Percentiles rank a stretch among this genome's conserved stretches.
phyloP scores from a whole-genome alignment of 2,113 vertebrate genomes.

The Tragelaphus imberbis region DNA sequence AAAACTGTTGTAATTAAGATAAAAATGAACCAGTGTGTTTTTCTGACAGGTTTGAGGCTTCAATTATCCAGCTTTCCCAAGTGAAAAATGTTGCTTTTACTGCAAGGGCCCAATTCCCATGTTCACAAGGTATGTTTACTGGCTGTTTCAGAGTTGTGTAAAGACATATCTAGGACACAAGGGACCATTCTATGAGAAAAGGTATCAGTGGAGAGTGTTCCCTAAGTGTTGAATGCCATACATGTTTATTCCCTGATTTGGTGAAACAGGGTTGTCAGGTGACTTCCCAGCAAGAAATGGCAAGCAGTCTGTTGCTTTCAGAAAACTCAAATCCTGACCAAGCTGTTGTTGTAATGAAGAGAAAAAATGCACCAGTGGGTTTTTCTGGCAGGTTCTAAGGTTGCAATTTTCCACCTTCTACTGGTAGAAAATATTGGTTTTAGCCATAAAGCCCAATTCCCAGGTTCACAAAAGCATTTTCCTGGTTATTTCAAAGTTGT shows the following conservation, averaged over 20 bases:
- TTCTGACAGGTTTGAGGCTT: not conserved
- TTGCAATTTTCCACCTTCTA: not conserved
- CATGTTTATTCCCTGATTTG: not conserved
- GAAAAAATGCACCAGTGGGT: not conserved
- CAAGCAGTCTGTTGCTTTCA: not conserved
- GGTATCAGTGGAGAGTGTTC: not conserved
- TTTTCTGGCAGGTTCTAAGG: not conserved
- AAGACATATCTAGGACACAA: not conserved
- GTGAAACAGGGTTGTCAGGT: not conserved
- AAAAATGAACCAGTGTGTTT: not conserved
- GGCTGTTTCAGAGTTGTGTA: not conserved
- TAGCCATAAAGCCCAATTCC: not conserved
- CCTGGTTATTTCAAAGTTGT: not conserved
- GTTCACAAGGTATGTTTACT: not conserved
- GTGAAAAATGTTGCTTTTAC: not conserved
- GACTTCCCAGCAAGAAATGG: not conserved
- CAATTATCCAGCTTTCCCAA: not conserved
- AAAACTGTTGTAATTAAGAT: not conserved
- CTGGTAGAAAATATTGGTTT: not conserved
- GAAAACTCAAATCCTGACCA: not conserved
- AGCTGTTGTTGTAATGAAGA: not conserved
- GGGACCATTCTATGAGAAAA: not conserved
- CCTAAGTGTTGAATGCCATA: not conserved
- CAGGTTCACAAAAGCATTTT: not conserved
- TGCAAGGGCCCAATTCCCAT: not conserved